Evolutionary conservation across 2,888 invertebrate genomes (phyloP).

Genomic region (Clunio marinus): DNA sequence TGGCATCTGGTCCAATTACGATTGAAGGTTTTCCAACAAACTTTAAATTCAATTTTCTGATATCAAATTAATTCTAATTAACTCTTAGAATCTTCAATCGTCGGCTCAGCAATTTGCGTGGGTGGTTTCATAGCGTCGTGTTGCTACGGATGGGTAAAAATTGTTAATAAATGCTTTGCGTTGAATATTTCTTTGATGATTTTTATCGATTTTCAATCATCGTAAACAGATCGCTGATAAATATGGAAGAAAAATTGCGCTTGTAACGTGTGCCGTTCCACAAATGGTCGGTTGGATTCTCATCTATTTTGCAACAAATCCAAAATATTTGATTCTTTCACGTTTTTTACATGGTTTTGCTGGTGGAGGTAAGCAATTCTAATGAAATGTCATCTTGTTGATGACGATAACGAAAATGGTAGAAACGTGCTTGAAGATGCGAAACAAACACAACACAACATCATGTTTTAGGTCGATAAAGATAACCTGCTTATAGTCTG

Average conservation of each 20-base stretch:
- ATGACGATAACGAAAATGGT: too few species aligned
- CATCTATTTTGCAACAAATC: conserved; percentile 37
- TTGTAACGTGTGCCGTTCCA: neutral
- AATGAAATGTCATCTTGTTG: neutral
- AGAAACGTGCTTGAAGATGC: neutral
- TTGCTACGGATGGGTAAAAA: conserved; percentile 28
- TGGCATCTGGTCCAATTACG: conserved; percentile 17
- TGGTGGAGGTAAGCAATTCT: conserved; percentile 35
- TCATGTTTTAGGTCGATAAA: too few species aligned
- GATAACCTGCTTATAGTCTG: too few species aligned
- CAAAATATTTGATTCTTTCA: conserved; percentile 20
- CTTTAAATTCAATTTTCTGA: neutral
- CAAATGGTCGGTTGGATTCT: conserved; percentile 39
- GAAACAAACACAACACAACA: too few species aligned
- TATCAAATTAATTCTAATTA: conserved; percentile 4
- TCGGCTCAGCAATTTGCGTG: conserved; percentile 11
- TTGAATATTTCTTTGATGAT: neutral
- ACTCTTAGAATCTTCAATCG: neutral
- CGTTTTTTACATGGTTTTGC: conserved; percentile 39
- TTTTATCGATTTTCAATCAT: conserved; percentile 15
- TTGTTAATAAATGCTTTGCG: too few species aligned
- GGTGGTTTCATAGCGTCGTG: conserved; percentile 16
- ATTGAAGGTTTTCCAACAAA: neutral
- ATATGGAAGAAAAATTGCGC: neutral
- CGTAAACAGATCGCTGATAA: neutral